These are phyloP conservation scores for Pycnonotus jocosus DNA, from an alignment of 2,113 vertebrate genomes.

Conservation along the genomic window DNA sequence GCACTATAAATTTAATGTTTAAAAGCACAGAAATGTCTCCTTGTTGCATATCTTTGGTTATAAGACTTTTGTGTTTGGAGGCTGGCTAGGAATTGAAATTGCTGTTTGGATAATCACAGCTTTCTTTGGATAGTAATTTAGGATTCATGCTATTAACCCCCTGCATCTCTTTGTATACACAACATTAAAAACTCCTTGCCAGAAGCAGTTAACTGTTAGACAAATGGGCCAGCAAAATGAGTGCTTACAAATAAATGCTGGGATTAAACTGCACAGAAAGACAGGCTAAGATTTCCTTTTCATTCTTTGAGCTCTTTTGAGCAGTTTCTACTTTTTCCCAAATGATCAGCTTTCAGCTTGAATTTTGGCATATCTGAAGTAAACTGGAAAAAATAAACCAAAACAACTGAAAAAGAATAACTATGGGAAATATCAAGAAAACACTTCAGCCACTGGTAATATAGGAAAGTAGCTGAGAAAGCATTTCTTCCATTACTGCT, in stretches of 20 bases:
- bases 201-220: conserved; percentile 8
- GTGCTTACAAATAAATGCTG: not conserved
- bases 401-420: not conserved
- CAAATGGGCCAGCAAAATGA: not conserved
- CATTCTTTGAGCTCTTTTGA: not conserved
- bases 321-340: not conserved
- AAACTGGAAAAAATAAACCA: not conserved
- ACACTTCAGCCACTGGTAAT: not conserved
- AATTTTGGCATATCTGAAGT: not conserved
- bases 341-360: not conserved
- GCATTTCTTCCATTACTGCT: not conserved
- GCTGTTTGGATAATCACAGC: conserved; percentile 14
- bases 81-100: conserved; percentile 17
- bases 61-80: conserved; percentile 43
- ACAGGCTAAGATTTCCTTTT: not conserved
- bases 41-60: conserved; percentile 4
- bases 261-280: not conserved
- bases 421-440: not conserved
- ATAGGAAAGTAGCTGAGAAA: not conserved
- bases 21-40: conserved; percentile 15
- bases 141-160: conserved; percentile 49
- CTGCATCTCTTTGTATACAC: not conserved
- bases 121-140: not conserved
- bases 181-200: not conserved
- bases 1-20: conserved; percentile 11